Evolutionary conservation across 2,113 vertebrate genomes (phyloP).

Genomic region (Coturnix japonica): DNA sequence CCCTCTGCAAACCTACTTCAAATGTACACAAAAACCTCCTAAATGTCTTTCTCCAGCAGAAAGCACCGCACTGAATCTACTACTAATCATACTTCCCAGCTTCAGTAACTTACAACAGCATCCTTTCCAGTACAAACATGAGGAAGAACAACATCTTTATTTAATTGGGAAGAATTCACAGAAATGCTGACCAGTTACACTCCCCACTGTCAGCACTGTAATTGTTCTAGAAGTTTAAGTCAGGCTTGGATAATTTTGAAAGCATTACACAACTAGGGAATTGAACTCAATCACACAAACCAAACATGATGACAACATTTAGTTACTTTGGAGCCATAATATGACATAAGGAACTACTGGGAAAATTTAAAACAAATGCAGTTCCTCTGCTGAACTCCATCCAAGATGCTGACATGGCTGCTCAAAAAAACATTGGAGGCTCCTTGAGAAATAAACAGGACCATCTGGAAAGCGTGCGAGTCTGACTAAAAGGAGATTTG

Average conservation of each 20-base stretch:
- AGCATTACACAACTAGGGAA: background rate
- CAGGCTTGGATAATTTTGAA: background rate
- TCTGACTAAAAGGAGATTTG: background rate
- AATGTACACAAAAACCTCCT: background rate
- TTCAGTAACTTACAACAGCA: background rate
- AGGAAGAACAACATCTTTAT: background rate
- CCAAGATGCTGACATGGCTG: background rate
- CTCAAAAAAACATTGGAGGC: background rate
- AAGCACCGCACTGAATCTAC: background rate
- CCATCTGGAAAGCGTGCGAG: background rate
- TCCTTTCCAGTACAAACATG: background rate
- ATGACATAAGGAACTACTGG: slow-evolving; percentile 10
- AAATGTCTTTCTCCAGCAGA: background rate
- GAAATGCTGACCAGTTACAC: background rate
- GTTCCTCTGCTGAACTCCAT: background rate
- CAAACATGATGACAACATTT: background rate
- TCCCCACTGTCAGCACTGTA: background rate
- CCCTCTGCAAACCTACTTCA: accelerated
- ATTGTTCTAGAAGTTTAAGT: background rate
- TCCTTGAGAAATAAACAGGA: background rate
- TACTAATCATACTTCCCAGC: background rate
- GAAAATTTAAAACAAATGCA: background rate
- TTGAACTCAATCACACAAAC: slow-evolving; percentile 15
- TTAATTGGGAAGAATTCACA: background rate
- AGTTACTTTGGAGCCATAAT: background rate